Evolutionary conservation across 2,888 invertebrate genomes (phyloP), one percentile per base, ranked within the genome.

Genomic region (Harpalus rubripes): DNA sequence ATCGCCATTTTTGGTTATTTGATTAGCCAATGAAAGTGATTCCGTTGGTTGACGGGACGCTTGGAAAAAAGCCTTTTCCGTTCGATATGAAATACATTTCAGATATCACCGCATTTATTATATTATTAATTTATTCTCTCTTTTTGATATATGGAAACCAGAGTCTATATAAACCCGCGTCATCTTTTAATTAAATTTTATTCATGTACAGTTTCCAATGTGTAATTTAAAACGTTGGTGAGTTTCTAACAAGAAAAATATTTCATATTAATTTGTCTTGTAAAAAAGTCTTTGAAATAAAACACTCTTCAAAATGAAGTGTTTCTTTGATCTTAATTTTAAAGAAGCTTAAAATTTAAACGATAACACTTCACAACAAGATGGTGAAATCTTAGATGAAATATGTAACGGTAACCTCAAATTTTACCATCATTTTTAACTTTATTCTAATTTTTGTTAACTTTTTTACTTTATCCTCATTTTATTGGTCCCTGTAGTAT

Each of bases 1-100:
- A 41, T 72, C 72, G 39, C 72, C 41, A 74, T 74, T 74, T 74
- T 74, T 74, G 74, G 74, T 74, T 74, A 74, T 74, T 74, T 74
- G 74, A 74, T 74, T 74, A 74, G 44, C 56, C 52, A 74, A 74
- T 74, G 74, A 44, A 74, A 74, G 52, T 74, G 44, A 52, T 74
- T 74, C 44, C 74, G 52, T 74, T 22, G 74, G 74, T 74, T 52
- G 72, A 72, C 41, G 72, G 39, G 41, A 72, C 72, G 44, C 41
- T 72, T 41, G 72, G 44, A 74, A 74, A 72, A 74, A 74, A 16
- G 16, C 22, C 22, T 74, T 59, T 68, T 39, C 32, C 26, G 68
- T 15, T 63, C 32, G 6, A 68, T 39, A 68, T 68, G 68, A 18
- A 68, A 68, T 68, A 68, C 39, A 68, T 39, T 68, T 68, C 68